Evolutionary conservation across 2,888 invertebrate genomes (phyloP), one percentile per base, ranked within the genome.

Genomic region (Cryptophagus acutangulus): DNA sequence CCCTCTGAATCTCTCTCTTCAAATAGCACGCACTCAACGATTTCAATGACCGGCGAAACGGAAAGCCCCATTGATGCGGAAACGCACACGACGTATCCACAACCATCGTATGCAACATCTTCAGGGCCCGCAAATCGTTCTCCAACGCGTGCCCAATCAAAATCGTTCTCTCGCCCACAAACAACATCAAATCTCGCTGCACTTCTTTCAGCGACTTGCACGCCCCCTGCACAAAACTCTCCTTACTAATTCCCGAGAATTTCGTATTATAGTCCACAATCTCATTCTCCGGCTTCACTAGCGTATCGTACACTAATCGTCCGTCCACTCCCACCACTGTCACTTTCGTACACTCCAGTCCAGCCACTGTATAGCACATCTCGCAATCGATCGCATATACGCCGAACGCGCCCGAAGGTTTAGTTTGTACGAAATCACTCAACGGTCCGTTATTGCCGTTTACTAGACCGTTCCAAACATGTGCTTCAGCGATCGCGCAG

Each of bases 61-160:
- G 94, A 41, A 82, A 80, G 0, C 95, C 95, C 51, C 79, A 73
- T 41, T 78, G 75, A 64, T 96, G 94, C 0, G 94, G 93, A 67
- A 88, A 97, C 25, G 87, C 70, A 14, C 90, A 77, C 17, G 91
- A 82, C 0, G 97, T 97, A 63, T 99, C 97, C 39, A 97, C 83
- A 5, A 94, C 82, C 1, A 77, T 82, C 2, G 76, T 71, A 63
- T 96, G 96, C 5, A 93, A 74, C 28, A 96, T 73, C 63, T 85
- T 85, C 41, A 99, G 67, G 0, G 87, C 89, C 12, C 88, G 76
- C 39, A 99, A 73, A 71, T 99, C 99, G 65, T 91, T 93, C 58
- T 97, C 95, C 51, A 99, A 73, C 13, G 88, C 90, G 70, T 99
- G 99, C 0, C 99, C 99, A 45, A 99, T 83, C 2, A 99, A 73